Evolutionary conservation across 2,888 invertebrate species (phyloP).

Genomic region (Furcula furcula): DNA sequence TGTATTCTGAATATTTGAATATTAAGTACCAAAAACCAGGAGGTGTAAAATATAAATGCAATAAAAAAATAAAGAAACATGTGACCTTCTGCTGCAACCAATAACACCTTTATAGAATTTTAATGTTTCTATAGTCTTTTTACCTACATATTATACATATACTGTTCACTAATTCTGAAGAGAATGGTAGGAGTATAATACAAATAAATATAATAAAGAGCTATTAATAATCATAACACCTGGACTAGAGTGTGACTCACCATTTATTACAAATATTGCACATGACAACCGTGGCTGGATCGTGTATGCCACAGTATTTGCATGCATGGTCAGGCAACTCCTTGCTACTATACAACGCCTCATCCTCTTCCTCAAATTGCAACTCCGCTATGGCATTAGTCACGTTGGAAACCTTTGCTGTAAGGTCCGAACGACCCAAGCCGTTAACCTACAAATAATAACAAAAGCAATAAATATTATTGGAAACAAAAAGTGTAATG

Average conservation of each 20-base stretch:
- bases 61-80: constrained; percentile 6
- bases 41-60: constrained; percentile 4
- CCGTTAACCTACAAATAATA: constrained; percentile 89
- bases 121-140: neutral
- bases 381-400: constrained; percentile 91
- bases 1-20: constrained; percentile 3
- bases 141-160: too few species aligned
- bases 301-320: constrained; percentile 99
- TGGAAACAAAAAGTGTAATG: too few species aligned
- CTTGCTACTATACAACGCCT: constrained; percentile 91
- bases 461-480: too few species aligned
- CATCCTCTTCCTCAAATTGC: constrained; percentile 98
- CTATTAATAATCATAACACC: neutral
- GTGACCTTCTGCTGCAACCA: constrained; percentile 3
- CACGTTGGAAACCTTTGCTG: constrained; percentile 85
- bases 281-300: constrained; percentile 98
- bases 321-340: constrained; percentile 98
- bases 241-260: constrained; percentile 61
- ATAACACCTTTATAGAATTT: neutral
- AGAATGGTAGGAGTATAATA: too few species aligned
- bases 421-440: constrained; percentile 81
- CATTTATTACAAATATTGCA: constrained; percentile 99
- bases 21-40: constrained; percentile 1
- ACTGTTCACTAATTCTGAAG: too few species aligned
- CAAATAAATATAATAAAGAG: too few species aligned